phyloP scores from a whole-genome alignment of 92 coral and sea anemone genomes.

The Actinernus sp. region DNA sequence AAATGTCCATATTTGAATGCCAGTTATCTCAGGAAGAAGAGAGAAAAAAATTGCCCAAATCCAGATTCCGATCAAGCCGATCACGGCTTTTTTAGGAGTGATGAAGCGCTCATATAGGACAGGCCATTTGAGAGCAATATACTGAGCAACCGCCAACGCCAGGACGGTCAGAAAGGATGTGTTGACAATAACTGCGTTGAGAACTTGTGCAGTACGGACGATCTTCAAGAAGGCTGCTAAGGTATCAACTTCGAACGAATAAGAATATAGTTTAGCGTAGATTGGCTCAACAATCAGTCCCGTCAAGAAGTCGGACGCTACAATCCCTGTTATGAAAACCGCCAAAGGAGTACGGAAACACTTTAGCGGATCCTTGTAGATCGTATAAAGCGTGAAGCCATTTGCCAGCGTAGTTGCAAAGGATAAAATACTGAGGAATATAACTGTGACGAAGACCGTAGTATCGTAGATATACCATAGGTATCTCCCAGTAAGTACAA shows the following conservation, averaged over 20 bases:
- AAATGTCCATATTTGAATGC: not conserved
- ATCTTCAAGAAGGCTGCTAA: not conserved
- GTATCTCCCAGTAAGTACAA: too few species aligned
- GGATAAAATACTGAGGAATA: constrained; percentile 30
- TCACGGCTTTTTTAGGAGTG: constrained; percentile 23
- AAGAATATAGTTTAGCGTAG: constrained; percentile 12
- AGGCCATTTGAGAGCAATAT: constrained; percentile 60
- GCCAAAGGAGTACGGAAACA: constrained; percentile 86
- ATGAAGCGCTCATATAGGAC: constrained; percentile 37
- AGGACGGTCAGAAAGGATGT: constrained; percentile 75
- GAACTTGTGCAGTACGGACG: constrained; percentile 43
- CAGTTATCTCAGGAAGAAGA: constrained; percentile 64
- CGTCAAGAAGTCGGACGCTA: constrained; percentile 74
- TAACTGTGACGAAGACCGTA: constrained; percentile 1
- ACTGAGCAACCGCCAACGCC: constrained; percentile 64
- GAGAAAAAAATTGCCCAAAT: constrained; percentile 77
- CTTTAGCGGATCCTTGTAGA: constrained; percentile 80
- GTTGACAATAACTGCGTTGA: constrained; percentile 63
- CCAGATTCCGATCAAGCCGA: constrained; percentile 51
- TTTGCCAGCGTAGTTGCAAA: constrained; percentile 58
- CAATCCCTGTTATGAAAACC: constrained; percentile 71
- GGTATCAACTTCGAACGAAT: not conserved
- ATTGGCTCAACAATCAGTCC: constrained; percentile 82
- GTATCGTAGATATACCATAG: constrained; percentile 3
- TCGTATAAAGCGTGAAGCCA: constrained; percentile 67